Base-by-base conservation (phyloP, 2,888 invertebrate species). In the Parapristionchus giblindavisi region DNA sequence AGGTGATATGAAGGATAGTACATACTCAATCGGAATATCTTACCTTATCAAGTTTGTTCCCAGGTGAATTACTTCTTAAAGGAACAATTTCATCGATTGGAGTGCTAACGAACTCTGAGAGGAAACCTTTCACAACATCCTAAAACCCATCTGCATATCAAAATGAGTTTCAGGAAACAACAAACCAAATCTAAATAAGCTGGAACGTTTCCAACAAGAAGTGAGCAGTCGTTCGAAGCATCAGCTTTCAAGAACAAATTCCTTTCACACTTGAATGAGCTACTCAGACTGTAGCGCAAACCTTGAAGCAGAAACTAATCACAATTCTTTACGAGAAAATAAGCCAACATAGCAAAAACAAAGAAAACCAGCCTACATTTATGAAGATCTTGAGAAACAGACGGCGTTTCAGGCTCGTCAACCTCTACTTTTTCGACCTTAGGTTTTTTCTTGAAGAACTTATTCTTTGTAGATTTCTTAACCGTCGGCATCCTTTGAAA, bases 171-270 rank as follows among this genome's bases (percentile, higher is more conserved):
- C 8, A 17, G 14, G 17, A 14, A 61, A 11, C 11, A 48, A 52
- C 29, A 58, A 6, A 58, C 71, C 40, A 71, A 29, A 32, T 71
- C 58, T 11, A 71, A 40, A 40, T 71, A 71, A 6, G 58, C 36
- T 17, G 71, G 71, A 40, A 71, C 71, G 36, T 71, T 71, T 36
- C 71, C 71, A 34, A 71, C 24, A 11, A 71, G 24, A 29, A 71
- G 71, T 29, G 56, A 58, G 8, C 32, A n/a, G 3, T 3, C 21
- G 40, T 71, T 71, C 14, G 71, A 71, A 14, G 58, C 71, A 29
- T 71, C 71, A 29, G 56, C 71, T 24, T 71, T 71, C 14, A 71
- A 32, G 24, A 71, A 71, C 17, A 71, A 27, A 24, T 71, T 56
- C 11, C 71, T 38, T 71, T 71, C 71, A 27, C 38, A 56, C 24